Base-by-base conservation (phyloP, 2,113 vertebrate genomes). In the Tilapia sparmanii region DNA sequence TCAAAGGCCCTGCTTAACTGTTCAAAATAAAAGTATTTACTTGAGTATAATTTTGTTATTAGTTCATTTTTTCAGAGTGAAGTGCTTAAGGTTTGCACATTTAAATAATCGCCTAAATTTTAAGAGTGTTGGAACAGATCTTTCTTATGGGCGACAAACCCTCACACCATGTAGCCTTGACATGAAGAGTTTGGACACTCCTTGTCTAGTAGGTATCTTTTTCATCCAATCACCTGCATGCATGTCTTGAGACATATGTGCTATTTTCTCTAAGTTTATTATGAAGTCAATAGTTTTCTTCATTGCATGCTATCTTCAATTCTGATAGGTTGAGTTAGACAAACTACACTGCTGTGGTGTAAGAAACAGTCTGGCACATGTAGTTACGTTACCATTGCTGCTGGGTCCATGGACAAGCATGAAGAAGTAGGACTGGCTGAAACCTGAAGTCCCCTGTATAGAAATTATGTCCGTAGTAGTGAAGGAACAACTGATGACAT, bases 101-200 rank as follows among this genome's bases (percentile, higher is more conserved):
- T 0, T 40, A 40, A 40, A 40, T 68, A 40, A 38, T 29, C 4
- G 0, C 24, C 7, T 59, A 15, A 57, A 26, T 8, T 26, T 59
- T 16, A 59, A 16, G 24, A 29, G 55, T 29, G 24, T 16, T 16
- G 4, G 24, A 8, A 29, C 0, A 0, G 63, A 68, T 13, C 6
- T 0, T 66, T 66, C 33, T 1, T 13, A 68, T 13, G 10, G 0
- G 1, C 1, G 19, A 38, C 33, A 38, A 13, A 68, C 63, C 11
- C n/a, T 68, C 11, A 40, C 63, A 68, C 63, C 63, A 68, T 15
- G n/a, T 22, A 4, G 11, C 35, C 63, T 40, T 68, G 19, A 24
- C 63, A 1, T 68, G 33, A 40, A 40, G 19, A 3, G 33, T 40
- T 22, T 68, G 33, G 63, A 40, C 19, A 38, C 63, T 22, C 29